Base-by-base conservation (phyloP, 1,140 invertebrate species). In the Pachyrhynchus sulphureomaculatus region DNA sequence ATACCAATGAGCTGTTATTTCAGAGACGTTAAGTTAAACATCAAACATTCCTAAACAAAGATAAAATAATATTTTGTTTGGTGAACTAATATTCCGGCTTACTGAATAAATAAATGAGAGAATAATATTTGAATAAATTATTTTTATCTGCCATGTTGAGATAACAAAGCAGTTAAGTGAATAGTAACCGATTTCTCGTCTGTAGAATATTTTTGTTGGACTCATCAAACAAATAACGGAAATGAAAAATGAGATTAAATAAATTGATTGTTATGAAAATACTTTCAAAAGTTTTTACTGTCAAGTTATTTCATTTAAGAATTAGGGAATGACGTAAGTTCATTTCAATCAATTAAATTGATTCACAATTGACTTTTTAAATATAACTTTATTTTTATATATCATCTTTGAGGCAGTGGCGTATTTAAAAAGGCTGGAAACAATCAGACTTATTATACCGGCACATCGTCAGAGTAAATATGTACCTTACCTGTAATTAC, bases 91-190 rank as follows among this genome's bases (percentile, higher is more conserved):
- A 42, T 21, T 42, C 15, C 1, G 15, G 32, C 32, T 49, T 49
- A 49, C 47, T 29, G 26, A 49, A 20, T 18, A 49, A 49, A 49
- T 34, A 49, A 49, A 49, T 49, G 17, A 10, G 47, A 17, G 47
- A 49, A 49, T 49, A 34, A 49, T 49, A 49, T 49, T 49, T 49
- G 47, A 49, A 49, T 49, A 49, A 49, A 49, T 49, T 49, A 34
- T 49, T 49, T 33, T 49, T 49, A 49, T 49, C 47, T 49, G 39
- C 18, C 21, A 3, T 9, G 39, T 9, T 18, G 15, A 42, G 39
- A 42, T 42, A 42, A 20, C 39, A 42, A 42, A 42, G 39, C 39
- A 20, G 39, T 42, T 42, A 42, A 42, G 18, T 42, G 39, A 42
- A 42, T 20, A 42, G 2, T 18, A 42, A 42, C 15, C 17, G 39